Evolutionary conservation across 2,888 invertebrate species (phyloP), one percentile per base, ranked within the genome.

Genomic region (Torymus texanus): DNA sequence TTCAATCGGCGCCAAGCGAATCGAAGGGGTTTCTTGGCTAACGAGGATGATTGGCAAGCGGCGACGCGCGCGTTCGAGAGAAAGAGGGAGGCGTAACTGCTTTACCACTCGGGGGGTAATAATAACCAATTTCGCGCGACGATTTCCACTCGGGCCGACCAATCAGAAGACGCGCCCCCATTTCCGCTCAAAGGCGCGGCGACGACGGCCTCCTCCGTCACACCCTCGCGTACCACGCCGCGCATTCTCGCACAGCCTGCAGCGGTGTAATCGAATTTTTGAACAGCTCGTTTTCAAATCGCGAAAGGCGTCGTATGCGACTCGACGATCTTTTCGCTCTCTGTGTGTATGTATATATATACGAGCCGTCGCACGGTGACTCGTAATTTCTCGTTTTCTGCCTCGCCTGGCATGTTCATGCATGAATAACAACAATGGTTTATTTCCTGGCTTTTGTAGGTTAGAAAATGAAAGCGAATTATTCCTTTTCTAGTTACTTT

Each of bases 111-210:
- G 41, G 41, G 85, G 84, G 84, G 87, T 90, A 89, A 89, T 90
- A 89, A 90, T 89, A 90, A 89, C 89, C 89, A 89, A 89, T 89
- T 88, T 89, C 89, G 86, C 86, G 86, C 86, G 86, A 86, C 86
- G 88, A 89, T 89, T 89, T 89, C 88, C 89, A 88, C 87, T 84
- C 80, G 84, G 84, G 85, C 86, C 86, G 85, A 85, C 87, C 88
- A 89, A 90, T 90, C 88, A 89, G 87, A 88, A 88, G 87, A 86
- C 87, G 86, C 88, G 87, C 85, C 86, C 86, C 86, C 86, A 88
- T 90, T 89, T 89, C 89, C 89, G 88, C 78, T 79, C 29, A 78
- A 68, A 78, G 66, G 78, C 24, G n/a, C 18, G 61, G 24, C 21
- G n/a, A 50, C 50, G 13, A 50, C 50, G 13, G 62, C 74, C 78